Base-by-base conservation (phyloP, 2,888 invertebrate species). In the Drepanosiphum platanoidis region DNA sequence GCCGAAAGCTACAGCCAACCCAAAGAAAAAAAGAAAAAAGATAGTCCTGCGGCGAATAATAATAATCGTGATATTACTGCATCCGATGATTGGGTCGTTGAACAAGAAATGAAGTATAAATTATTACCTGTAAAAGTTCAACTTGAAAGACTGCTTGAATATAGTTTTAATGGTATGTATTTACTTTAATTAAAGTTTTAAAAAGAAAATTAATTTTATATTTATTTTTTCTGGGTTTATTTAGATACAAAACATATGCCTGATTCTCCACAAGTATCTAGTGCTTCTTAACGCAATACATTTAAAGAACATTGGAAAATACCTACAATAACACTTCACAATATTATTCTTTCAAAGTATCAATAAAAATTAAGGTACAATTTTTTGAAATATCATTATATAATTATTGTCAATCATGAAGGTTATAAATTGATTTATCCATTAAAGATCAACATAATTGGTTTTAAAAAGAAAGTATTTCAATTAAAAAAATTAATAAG, bases 101-200 rank as follows among this genome's bases (percentile, higher is more conserved):
- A 70, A 68, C 84, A 84, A 77, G 58, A 84, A 77, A 77, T 77
- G 58, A 84, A 84, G 13, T 84, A 84, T 39, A 77, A 84, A 52
- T 68, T 84, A 27, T 70, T 84, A 39, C 84, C 84, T 30, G 68
- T 77, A n/a, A 77, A 77, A 75, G 84, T 84, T 3, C 58, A 70
- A 32, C 75, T 84, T 9, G 68, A 77, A 82, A 77, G 84, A 77
- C 8, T 84, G n/a, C 15, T 66, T 18, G 83, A 64, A 27, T 34
- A 22, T 4, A 27, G 68, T n/a, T 75, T 22, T 77, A 58, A n/a
- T 68, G 22, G 84, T 84, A n/a, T 68, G 75, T 66, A 75, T 9
- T 61, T 71, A 32, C 30, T 66, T 27, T 64, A 34, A 64, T 32
- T 30, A 58, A 2, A 8, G 8, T 39, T 42, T 66, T 9, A 18